These are phyloP conservation scores for Cacatua alba DNA, from an alignment of 2,113 vertebrate species.

Conservation along the genomic window DNA sequence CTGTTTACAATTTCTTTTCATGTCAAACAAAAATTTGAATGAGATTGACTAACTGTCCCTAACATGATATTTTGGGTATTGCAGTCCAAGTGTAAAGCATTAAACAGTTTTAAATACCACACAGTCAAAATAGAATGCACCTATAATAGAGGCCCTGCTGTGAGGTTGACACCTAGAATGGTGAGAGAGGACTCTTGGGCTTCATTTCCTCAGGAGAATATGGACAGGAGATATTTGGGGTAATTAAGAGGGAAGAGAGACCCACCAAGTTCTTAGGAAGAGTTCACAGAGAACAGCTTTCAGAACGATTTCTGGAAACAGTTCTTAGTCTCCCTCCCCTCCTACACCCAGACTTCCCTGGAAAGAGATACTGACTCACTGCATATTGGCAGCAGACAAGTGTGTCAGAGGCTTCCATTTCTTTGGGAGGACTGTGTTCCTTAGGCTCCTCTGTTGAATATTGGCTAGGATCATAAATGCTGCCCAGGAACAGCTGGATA, in stretches of 20 bases:
- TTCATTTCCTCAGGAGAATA: background rate
- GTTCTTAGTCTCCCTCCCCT: background rate
- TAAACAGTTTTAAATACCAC: background rate
- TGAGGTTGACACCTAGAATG: background rate
- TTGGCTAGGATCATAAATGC: background rate
- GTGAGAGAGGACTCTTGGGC: background rate
- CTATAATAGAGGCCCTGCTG: background rate
- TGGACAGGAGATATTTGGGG: background rate
- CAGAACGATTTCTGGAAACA: background rate
- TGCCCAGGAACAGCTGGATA: background rate
- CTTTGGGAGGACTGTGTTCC: background rate
- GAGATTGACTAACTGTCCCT: background rate
- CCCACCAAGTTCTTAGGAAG: background rate
- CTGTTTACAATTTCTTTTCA: background rate
- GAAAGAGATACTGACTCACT: background rate
- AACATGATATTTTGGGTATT: background rate
- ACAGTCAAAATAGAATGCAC: background rate
- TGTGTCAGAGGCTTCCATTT: background rate
- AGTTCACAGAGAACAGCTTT: background rate
- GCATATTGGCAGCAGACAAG: background rate
- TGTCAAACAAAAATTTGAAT: background rate
- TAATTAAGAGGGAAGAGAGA: background rate
- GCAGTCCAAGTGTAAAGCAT: background rate
- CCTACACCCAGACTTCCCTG: background rate
- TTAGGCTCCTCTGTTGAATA: background rate